Evolutionary conservation across 1,140 invertebrate species (phyloP), one percentile per base, ranked within the genome.

Genomic region (Bombus haemorrhoidalis): DNA sequence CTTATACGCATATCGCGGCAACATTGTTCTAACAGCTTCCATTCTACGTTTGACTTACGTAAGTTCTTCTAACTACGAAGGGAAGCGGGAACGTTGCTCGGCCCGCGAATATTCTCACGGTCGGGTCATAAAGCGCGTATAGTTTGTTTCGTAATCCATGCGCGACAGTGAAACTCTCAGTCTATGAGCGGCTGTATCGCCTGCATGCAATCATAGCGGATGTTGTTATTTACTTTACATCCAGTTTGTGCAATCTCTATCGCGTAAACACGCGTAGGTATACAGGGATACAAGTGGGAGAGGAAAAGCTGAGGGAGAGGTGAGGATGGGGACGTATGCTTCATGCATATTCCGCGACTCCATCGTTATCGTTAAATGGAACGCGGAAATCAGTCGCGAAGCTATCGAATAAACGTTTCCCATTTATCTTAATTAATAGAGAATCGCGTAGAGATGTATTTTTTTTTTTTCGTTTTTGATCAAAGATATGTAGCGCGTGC

Each of bases 171-270:
- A 85, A 85, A 75, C 84, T 72, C 41, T 12, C 71, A 68, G 78
- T 75, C 78, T 85, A 85, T 75, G 71, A 32, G 57, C 62, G 71
- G 41, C 66, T 43, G 80, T 80, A 89, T 83, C 78, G 68, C 43
- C 66, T 74, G 72, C 39, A 47, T 72, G 86, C 83, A 88, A 90
- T 90, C 89, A 88, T 88, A 84, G 71, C 64, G 77, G 77, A 84
- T 88, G 89, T 90, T 88, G 87, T 88, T 90, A 90, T 90, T 90
- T 90, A 86, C 89, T 88, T 90, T 85, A 78, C 89, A 88, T 90
- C 73, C 85, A 79, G 85, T 88, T 88, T 81, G 84, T 57, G 66
- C 89, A 86, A 88, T 90, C 85, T 79, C 84, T 86, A 85, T 81
- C 84, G 79, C 71, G 62, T 62, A 85, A 85, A 85, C 79, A 85